Evolutionary conservation across 2,888 invertebrate genomes (phyloP).

Genomic region (Agriopis aurantiaria): DNA sequence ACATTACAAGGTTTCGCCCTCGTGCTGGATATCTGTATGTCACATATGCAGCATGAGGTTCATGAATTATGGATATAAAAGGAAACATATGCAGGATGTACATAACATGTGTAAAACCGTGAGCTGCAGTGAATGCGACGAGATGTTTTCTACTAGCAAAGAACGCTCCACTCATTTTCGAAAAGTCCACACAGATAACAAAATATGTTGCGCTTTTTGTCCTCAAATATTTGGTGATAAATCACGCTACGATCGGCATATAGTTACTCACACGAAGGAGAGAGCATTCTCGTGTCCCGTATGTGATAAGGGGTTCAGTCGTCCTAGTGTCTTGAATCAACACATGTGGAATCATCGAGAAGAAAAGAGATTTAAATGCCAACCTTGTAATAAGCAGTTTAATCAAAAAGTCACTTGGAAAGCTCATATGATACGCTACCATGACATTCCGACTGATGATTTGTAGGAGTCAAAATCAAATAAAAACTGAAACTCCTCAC

Average conservation of each 20-base stretch:
- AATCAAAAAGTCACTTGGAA: slow-evolving; percentile 53
- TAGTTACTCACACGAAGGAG: slow-evolving; percentile 38
- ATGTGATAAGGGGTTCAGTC: slow-evolving; percentile 38
- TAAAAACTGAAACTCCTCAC: background rate
- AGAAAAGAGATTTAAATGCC: slow-evolving; percentile 47
- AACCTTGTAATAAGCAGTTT: slow-evolving; percentile 49
- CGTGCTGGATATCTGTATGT: slow-evolving; percentile 40
- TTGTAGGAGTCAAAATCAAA: background rate
- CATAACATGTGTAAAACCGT: slow-evolving; percentile 41
- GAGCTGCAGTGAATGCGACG: slow-evolving; percentile 34
- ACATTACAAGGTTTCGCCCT: slow-evolving; percentile 31
- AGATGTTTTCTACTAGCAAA: slow-evolving; percentile 25
- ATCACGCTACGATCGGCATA: slow-evolving; percentile 30
- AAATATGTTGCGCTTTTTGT: slow-evolving; percentile 34
- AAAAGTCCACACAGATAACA: slow-evolving; percentile 30
- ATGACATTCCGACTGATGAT: slow-evolving; percentile 17
- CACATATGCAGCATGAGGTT: slow-evolving; percentile 43
- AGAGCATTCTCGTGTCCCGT: slow-evolving; percentile 36
- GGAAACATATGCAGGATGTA: slow-evolving; percentile 43
- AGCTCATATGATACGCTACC: slow-evolving; percentile 51
- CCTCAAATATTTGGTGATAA: slow-evolving; percentile 32
- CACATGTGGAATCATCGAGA: slow-evolving; percentile 55
- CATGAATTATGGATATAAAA: slow-evolving; percentile 25
- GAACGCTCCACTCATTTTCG: slow-evolving; percentile 34
- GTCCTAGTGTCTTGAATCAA: slow-evolving; percentile 35